Evolutionary conservation across 2,888 invertebrate genomes (phyloP).

Genomic region (Spatulosminthurus flaviceps): DNA sequence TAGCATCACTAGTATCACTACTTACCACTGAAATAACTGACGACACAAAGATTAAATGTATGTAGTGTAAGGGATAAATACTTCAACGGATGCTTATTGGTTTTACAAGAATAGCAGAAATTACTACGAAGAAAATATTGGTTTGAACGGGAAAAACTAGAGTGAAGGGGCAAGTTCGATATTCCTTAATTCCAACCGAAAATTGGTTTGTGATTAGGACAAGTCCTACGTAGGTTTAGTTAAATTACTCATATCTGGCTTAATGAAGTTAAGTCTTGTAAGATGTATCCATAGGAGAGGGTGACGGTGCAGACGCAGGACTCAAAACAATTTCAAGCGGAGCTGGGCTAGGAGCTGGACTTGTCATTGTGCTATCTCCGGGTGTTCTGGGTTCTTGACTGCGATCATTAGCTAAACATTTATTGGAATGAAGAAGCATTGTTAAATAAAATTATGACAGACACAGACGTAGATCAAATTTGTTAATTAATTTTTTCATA

Average conservation of each 20-base stretch:
- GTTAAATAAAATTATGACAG: too few relatives aligned
- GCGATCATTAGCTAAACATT: slow-evolving; percentile 46
- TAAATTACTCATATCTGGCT: slow-evolving; percentile 8
- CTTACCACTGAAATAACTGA: too few relatives aligned
- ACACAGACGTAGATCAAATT: too few relatives aligned
- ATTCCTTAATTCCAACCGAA: background rate
- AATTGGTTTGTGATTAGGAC: background rate
- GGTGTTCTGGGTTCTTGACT: slow-evolving; percentile 62
- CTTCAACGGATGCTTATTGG: too few relatives aligned
- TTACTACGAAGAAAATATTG: too few relatives aligned
- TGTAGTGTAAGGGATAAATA: too few relatives aligned
- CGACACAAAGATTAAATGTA: too few relatives aligned
- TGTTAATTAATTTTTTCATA: too few relatives aligned
- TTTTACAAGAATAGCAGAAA: too few relatives aligned
- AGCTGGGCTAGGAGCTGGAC: slow-evolving; percentile 62
- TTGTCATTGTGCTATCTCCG: slow-evolving; percentile 62
- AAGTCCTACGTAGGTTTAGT: background rate
- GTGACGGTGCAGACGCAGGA: slow-evolving; percentile 59
- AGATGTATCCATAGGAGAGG: slow-evolving; percentile 60
- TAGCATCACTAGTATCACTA: too few relatives aligned
- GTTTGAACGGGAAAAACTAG: too few relatives aligned
- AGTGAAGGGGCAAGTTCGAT: slow-evolving; percentile 3
- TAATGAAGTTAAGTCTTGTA: slow-evolving; percentile 8
- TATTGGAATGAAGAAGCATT: too few relatives aligned
- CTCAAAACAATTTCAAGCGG: slow-evolving; percentile 61